Conservation (phyloP, 2,113 vertebrate genomes). For the Pachycephala philippinensis region DNA sequence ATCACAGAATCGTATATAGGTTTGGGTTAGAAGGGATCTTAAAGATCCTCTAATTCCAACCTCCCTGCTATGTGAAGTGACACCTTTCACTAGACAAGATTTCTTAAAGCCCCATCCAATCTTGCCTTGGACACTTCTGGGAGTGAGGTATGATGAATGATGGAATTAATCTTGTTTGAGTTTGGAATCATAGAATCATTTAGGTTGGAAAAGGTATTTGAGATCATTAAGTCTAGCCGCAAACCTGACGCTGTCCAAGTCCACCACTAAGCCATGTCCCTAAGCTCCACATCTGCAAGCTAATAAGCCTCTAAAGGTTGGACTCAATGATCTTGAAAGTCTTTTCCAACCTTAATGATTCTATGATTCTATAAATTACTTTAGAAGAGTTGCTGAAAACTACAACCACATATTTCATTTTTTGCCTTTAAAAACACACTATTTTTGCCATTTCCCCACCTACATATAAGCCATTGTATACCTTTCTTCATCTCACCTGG, state of each 20-base stretch:
- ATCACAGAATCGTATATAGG: neutral
- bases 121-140: neutral
- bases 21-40: neutral
- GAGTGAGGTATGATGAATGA: neutral
- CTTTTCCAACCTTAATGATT: neutral
- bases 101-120: neutral
- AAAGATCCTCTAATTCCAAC: neutral
- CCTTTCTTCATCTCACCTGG: neutral
- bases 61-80: neutral
- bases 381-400: neutral
- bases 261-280: neutral
- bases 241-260: neutral
- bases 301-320: neutral
- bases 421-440: neutral
- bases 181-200: neutral
- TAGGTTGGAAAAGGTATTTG: neutral
- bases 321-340: neutral
- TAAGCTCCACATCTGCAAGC: neutral
- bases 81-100: neutral
- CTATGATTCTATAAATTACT: neutral
- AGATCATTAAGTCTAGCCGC: rapidly evolving
- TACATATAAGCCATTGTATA: neutral
- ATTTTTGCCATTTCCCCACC: neutral
- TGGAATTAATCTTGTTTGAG: neutral
- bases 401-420: neutral